phyloP scores from a whole-genome alignment of 2,113 vertebrate species.

The Tetraodon nigroviridis region DNA sequence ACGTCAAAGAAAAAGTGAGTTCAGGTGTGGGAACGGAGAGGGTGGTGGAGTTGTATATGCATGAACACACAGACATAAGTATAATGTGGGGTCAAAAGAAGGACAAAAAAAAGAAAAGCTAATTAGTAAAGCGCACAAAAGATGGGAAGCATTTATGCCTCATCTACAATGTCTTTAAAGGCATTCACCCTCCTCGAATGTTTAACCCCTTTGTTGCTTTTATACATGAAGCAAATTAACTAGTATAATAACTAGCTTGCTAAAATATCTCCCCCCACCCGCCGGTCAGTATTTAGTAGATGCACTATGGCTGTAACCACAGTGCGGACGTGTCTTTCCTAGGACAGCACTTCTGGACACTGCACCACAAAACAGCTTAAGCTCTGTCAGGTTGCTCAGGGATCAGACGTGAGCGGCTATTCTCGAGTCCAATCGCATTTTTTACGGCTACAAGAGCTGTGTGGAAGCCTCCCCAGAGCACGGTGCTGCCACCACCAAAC shows the following conservation, averaged over 20 bases:
- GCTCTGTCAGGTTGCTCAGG: background rate
- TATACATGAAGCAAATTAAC: too few species aligned
- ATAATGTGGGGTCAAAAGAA: slow-evolving; percentile 82
- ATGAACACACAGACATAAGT: slow-evolving; percentile 73
- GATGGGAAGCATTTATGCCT: slow-evolving; percentile 59
- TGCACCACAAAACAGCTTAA: background rate
- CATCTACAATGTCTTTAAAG: slow-evolving; percentile 12
- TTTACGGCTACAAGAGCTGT: background rate
- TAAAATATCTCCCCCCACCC: background rate
- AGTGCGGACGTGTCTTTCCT: background rate
- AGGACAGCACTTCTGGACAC: background rate
- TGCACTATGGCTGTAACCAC: background rate
- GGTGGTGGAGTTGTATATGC: slow-evolving; percentile 52
- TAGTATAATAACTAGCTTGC: background rate
- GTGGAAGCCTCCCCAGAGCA: background rate
- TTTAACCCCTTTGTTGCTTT: background rate
- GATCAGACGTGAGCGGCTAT: background rate
- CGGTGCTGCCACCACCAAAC: background rate
- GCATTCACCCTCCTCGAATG: background rate
- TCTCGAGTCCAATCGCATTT: too few species aligned
- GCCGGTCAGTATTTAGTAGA: background rate
- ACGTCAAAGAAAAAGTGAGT: slow-evolving; percentile 52
- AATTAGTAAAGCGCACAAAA: slow-evolving; percentile 85
- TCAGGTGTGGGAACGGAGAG: slow-evolving; percentile 32
- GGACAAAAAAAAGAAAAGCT: slow-evolving; percentile 89